Percentiles rank a stretch among this genome's conserved stretches.
These are phyloP conservation scores for Plebejus melissa DNA, from an alignment of 2,888 invertebrate genomes.

Conservation along the genomic window DNA sequence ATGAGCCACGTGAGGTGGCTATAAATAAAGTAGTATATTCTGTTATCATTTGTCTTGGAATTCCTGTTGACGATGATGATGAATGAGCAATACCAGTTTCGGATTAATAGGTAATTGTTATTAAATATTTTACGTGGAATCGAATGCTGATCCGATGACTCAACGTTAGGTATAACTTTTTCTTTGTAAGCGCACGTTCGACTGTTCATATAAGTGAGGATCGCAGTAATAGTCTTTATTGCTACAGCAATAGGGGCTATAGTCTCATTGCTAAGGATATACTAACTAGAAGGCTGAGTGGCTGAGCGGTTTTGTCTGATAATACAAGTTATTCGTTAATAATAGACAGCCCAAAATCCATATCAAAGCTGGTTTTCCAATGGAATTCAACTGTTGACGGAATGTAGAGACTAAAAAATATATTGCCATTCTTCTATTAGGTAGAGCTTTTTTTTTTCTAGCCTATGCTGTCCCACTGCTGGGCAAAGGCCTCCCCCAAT, in stretches of 20 bases:
- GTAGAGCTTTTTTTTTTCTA: too few species aligned
- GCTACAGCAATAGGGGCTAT: background rate
- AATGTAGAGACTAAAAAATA: background rate
- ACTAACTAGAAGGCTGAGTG: background rate
- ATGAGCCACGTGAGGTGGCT: background rate
- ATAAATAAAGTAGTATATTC: background rate
- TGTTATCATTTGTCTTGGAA: background rate
- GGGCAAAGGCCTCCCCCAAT: too few species aligned
- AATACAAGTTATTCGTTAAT: slow-evolving; percentile 15
- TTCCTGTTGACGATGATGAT: background rate
- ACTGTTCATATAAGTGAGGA: slow-evolving; percentile 36
- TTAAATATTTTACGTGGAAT: slow-evolving; percentile 33
- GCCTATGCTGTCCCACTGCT: too few species aligned
- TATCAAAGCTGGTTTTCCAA: background rate
- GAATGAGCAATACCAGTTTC: slow-evolving; percentile 14
- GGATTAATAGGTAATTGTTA: slow-evolving; percentile 4
- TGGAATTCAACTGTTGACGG: background rate
- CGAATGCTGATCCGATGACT: slow-evolving; percentile 39
- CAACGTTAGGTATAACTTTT: slow-evolving; percentile 36
- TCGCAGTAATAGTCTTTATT: background rate
- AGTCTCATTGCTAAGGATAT: background rate
- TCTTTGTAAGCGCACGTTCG: slow-evolving; percentile 39
- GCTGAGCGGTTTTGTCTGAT: slow-evolving; percentile 8
- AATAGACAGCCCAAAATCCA: background rate
- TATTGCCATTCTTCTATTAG: background rate